phyloP scores from a whole-genome alignment of 2,113 vertebrate species.

The Phalacrocorax brasilianus region DNA sequence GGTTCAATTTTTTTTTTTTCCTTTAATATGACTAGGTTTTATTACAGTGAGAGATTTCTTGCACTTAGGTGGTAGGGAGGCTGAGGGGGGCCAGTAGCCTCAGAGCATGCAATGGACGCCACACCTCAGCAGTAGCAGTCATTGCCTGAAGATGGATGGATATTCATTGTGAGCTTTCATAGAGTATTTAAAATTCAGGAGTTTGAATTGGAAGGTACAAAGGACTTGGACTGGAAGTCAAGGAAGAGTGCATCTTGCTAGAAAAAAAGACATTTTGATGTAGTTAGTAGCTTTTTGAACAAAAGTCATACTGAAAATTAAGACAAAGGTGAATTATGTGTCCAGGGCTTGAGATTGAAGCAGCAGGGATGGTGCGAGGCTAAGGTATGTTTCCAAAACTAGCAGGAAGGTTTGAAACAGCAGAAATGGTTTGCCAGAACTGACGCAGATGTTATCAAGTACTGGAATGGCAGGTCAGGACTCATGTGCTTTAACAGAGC shows the following conservation, averaged over 20 bases:
- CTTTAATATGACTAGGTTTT: not conserved
- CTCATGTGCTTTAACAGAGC: rapidly evolving
- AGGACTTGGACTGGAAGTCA: not conserved
- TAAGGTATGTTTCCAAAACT: not conserved
- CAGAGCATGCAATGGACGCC: not conserved
- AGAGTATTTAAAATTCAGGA: not conserved
- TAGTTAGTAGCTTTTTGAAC: not conserved
- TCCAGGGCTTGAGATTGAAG: not conserved
- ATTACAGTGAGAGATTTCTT: not conserved
- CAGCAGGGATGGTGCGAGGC: not conserved
- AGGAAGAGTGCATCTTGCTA: not conserved
- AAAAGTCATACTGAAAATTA: not conserved
- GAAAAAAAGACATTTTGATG: not conserved
- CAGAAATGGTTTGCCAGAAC: not conserved
- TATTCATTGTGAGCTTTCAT: not conserved
- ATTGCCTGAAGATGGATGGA: not conserved
- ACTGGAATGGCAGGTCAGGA: not conserved
- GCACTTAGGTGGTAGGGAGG: not conserved
- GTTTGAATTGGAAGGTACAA: not conserved
- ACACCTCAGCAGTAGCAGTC: not conserved
- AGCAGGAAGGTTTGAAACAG: not conserved
- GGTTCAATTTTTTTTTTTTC: not conserved
- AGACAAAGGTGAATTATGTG: not conserved
- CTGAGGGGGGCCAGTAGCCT: not conserved
- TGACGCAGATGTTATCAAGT: not conserved